Evolutionary conservation across 37 sponge, comb jelly and placozoan genomes (phyloP), one percentile per base, ranked within the genome.

Genomic region (Chondrosia reniformis): DNA sequence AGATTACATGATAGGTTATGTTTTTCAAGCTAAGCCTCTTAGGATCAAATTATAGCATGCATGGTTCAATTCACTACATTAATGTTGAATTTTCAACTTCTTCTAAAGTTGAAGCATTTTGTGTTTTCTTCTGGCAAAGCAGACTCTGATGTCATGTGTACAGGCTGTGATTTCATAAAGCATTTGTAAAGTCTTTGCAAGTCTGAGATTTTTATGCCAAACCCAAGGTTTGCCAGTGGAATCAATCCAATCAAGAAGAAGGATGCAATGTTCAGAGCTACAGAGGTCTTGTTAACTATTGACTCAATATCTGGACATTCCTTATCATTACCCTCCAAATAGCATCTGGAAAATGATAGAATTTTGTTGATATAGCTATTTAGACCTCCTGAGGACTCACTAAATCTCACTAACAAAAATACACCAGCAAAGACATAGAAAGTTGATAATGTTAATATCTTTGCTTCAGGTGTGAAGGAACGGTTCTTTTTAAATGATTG

Each of bases 371-470:
- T 69, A 37, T 69, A 37, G 2, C 3, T 2, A 0, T 39, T 44
- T 42, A 43, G 72, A 10, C 21, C 15, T 42, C 72, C 36, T 34
- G 36, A 9, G 22, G 44, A 13, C 15, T 69, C 37, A 7, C 72
- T 44, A 69, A n/a, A 69, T 4, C 42, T 41, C 41, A 37, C 43
- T 44, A 69, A 6, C 24, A 69, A 41, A 9, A 69, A 12, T 24
- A 69, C 72, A n/a, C 72, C 72, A 40, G 40, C 39, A 22, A 69
- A 3, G 24, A 69, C 42, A 25, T 69, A 69, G 43, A 69, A 31
- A 40, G 42, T 24, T 39, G 72, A 69, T 17, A 21, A n/a, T 24
- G 22, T 42, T 13, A 69, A 44, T 4, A 69, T 69, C 72, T 69
- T 69, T 10, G 42, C 24, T 25, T 69, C 72, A 43, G 72, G 72